These are phyloP conservation scores for Mamestra brassicae DNA, from an alignment of 2,888 invertebrate species.

Conservation along the genomic window DNA sequence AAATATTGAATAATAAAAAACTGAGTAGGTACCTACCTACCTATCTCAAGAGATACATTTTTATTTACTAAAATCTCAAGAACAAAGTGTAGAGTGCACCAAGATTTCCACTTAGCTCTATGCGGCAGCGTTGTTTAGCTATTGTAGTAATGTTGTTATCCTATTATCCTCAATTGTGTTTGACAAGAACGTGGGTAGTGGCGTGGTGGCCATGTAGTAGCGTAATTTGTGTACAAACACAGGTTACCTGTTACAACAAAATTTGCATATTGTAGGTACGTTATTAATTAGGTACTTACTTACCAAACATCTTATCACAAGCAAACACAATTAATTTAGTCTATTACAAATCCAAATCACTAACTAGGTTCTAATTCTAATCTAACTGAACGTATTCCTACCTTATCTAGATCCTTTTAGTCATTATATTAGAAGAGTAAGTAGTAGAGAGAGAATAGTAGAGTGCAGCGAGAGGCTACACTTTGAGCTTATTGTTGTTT, in stretches of 20 bases:
- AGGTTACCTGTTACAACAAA: no score
- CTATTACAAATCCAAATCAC: not conserved
- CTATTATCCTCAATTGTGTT: slow-evolving; percentile 28
- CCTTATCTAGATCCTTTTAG: not conserved
- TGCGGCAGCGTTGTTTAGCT: slow-evolving; percentile 1
- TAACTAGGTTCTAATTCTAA: not conserved
- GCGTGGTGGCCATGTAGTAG: not conserved
- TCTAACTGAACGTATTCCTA: not conserved
- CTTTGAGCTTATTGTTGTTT: slow-evolving; percentile 17
- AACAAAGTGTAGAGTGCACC: not conserved
- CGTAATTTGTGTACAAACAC: not conserved
- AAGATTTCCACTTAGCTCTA: not conserved
- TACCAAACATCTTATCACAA: slow-evolving; percentile 11
- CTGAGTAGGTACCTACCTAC: not conserved
- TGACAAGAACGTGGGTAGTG: not conserved
- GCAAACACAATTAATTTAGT: not conserved
- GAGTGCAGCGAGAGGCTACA: not conserved
- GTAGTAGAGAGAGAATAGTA: not conserved
- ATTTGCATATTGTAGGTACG: not conserved
- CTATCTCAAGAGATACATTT: not conserved
- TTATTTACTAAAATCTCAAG: not conserved
- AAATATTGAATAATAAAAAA: not conserved
- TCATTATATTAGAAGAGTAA: not conserved
- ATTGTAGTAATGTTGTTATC: slow-evolving; percentile 8
- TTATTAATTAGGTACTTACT: slow-evolving; percentile 2